A percentile compares a stretch with the other conserved stretches of the same genome.
Conservation (phyloP, 2,888 invertebrate genomes). For the Sesia bembeciformis region DNA sequence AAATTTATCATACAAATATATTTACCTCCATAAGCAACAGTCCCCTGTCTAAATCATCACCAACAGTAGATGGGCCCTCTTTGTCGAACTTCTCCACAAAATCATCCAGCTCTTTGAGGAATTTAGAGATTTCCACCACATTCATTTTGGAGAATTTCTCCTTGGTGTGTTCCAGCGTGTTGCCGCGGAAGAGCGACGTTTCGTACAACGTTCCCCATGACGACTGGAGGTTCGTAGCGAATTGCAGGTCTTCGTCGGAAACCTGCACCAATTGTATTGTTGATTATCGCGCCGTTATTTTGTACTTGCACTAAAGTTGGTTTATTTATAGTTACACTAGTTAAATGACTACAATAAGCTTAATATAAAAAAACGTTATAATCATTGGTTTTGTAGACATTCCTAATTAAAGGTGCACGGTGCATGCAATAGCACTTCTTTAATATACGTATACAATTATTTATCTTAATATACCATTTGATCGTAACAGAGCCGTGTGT, state of each 20-base stretch:
- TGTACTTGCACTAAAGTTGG: no score
- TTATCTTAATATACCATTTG: no score
- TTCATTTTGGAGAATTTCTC: constrained; percentile 89
- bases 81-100: constrained; percentile 83
- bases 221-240: constrained; percentile 76
- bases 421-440: no score
- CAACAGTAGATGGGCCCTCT: constrained; percentile 88
- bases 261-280: constrained; percentile 31
- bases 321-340: no score
- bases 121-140: constrained; percentile 81
- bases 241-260: constrained; percentile 67
- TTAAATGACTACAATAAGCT: no score
- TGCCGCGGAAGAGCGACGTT: constrained; percentile 79
- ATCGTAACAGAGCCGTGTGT: no score
- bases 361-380: no score
- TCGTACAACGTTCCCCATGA: constrained; percentile 82
- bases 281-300: no score
- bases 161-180: constrained; percentile 85
- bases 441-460: no score
- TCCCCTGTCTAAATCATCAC: constrained; percentile 84
- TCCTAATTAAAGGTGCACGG: no score
- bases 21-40: constrained; percentile 69
- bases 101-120: constrained; percentile 73
- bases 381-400: no score
- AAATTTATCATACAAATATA: neutral